A percentile compares a stretch with the other conserved stretches of the same genome.
These are phyloP conservation scores for Aquatica leii DNA, from an alignment of 2,888 invertebrate species.

Conservation along the genomic window DNA sequence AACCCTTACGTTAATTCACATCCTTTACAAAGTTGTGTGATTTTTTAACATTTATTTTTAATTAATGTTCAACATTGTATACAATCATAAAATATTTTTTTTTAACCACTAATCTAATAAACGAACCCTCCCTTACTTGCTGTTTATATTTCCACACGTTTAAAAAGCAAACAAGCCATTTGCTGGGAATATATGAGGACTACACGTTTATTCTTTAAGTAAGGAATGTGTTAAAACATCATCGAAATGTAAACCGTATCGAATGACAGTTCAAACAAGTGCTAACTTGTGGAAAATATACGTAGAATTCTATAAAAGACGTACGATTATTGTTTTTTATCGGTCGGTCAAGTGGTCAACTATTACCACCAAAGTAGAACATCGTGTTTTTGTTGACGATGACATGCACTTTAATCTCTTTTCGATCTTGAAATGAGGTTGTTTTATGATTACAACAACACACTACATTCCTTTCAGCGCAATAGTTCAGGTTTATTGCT, in stretches of 20 bases:
- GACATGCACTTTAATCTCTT: conserved; percentile 24
- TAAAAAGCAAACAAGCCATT: conserved; percentile 40
- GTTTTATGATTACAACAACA: conserved; percentile 21
- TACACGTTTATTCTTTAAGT: conserved; percentile 23
- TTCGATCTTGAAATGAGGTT: conserved; percentile 24
- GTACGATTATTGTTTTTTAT: conserved; percentile 32
- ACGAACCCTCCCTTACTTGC: conserved; percentile 20
- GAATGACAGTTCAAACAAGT: conserved; percentile 24
- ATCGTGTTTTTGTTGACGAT: conserved; percentile 24
- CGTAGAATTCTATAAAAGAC: conserved; percentile 18
- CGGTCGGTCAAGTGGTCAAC: conserved; percentile 26
- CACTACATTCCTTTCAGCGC: conserved; percentile 19
- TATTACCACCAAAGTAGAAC: conserved; percentile 32
- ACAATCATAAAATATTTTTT: no score
- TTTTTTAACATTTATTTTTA: no score
- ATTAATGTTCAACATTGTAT: no score
- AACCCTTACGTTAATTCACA: no score
- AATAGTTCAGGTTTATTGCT: conserved; percentile 10
- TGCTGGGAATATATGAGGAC: conserved; percentile 28
- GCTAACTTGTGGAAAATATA: conserved; percentile 25
- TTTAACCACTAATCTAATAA: conserved; percentile 16
- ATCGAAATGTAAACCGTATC: conserved; percentile 32
- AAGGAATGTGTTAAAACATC: conserved; percentile 30
- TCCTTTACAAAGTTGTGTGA: no score
- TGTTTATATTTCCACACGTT: conserved; percentile 41